A percentile compares a stretch with the other conserved stretches of the same genome.
Evolutionary conservation across 1,140 invertebrate species (phyloP).

Genomic region (Drosophila rufa): DNA sequence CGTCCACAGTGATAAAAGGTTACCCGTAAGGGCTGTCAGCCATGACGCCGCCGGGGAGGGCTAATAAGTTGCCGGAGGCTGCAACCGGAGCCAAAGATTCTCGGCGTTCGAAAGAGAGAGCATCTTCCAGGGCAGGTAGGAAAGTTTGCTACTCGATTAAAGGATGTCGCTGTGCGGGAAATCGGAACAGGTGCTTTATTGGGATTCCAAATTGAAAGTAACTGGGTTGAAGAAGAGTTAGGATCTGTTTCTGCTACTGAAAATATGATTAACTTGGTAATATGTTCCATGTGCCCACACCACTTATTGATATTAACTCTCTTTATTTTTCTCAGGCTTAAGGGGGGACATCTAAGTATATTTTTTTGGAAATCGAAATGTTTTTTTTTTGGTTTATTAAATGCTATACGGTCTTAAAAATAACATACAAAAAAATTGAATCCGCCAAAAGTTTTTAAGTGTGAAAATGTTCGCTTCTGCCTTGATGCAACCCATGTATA

Average conservation of each 20-base stretch:
- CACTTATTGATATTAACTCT: neutral
- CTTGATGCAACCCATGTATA: no score
- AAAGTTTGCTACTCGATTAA: slow-evolving; percentile 27
- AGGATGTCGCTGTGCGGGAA: slow-evolving; percentile 7
- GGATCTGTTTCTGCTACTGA: neutral
- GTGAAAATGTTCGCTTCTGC: no score
- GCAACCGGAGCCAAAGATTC: slow-evolving; percentile 6
- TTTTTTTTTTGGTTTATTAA: no score
- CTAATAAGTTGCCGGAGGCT: slow-evolving; percentile 24
- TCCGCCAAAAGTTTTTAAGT: no score
- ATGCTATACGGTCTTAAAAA: no score
- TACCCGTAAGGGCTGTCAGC: slow-evolving; percentile 39
- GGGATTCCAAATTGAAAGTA: slow-evolving; percentile 8
- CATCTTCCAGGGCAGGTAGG: neutral
- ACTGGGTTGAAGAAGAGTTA: neutral
- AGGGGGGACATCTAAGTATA: no score
- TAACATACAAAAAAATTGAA: no score
- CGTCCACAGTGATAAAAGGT: no score
- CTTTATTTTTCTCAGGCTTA: neutral
- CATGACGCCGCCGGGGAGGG: slow-evolving; percentile 13
- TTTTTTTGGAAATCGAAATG: no score
- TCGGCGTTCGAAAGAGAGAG: neutral
- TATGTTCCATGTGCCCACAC: no score
- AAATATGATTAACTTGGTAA: slow-evolving; percentile 5
- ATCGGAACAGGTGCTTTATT: slow-evolving; percentile 6